These are phyloP conservation scores for Drosophila imparisetae DNA, from an alignment of 2,888 invertebrate species.

Conservation along the genomic window DNA sequence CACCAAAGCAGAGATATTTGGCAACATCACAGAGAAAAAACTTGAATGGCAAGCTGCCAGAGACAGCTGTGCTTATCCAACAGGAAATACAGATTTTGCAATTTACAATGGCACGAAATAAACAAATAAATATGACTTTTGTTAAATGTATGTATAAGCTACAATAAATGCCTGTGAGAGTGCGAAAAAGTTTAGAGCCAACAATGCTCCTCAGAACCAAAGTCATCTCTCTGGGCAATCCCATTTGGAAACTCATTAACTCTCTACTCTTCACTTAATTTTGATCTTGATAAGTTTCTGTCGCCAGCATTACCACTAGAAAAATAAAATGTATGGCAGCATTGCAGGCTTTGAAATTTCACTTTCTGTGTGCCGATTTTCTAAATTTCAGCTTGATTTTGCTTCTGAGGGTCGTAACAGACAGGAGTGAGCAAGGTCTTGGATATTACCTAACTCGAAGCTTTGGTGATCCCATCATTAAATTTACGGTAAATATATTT, in stretches of 20 bases:
- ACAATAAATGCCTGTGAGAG: background rate
- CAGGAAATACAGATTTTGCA: background rate
- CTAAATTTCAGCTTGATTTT: background rate
- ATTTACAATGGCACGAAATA: background rate
- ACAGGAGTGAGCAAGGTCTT: background rate
- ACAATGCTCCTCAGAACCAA: background rate
- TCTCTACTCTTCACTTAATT: background rate
- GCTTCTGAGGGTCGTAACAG: background rate
- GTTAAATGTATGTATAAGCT: background rate
- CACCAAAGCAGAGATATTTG: background rate
- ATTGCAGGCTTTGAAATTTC: background rate
- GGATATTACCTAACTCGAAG: background rate
- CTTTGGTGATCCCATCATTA: background rate
- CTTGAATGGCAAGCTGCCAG: background rate
- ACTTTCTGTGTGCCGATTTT: background rate
- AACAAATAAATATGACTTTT: background rate
- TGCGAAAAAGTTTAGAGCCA: background rate
- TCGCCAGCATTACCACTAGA: background rate
- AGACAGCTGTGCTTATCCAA: background rate
- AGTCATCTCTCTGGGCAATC: background rate
- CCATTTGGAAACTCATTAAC: background rate
- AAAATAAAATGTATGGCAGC: background rate
- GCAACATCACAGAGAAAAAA: background rate
- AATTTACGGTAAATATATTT: background rate
- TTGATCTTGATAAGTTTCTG: too few species aligned